These are phyloP conservation scores for Digitonthophagus gazella DNA, from an alignment of 2,888 invertebrate genomes.

Conservation along the genomic window DNA sequence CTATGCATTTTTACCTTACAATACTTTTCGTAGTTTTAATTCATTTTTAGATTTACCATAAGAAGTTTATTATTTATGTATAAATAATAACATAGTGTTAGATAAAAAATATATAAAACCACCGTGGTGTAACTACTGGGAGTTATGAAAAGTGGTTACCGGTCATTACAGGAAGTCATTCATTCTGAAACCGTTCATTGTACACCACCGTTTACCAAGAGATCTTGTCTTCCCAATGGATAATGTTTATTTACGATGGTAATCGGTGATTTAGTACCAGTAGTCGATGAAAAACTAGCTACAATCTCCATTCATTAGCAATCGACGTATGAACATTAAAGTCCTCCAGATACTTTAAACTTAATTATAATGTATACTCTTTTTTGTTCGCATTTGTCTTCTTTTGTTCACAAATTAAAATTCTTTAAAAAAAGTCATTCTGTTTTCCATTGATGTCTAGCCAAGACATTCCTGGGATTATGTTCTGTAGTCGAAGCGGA, in stretches of 20 bases:
- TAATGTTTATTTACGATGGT: background rate
- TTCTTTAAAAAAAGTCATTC: too few relatives aligned
- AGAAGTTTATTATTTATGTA: too few relatives aligned
- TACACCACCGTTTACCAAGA: background rate
- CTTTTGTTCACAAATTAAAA: too few relatives aligned
- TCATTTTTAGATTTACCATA: too few relatives aligned
- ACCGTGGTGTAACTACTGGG: too few relatives aligned
- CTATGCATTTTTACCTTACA: background rate
- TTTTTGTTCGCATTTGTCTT: too few relatives aligned
- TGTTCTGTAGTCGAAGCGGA: conserved; percentile 14
- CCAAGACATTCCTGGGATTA: background rate
- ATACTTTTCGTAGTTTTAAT: background rate
- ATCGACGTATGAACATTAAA: too few relatives aligned
- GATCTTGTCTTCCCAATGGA: background rate
- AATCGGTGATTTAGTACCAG: background rate
- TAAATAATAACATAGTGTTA: too few relatives aligned
- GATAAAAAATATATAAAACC: too few relatives aligned
- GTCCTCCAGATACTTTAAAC: too few relatives aligned
- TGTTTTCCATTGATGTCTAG: too few relatives aligned
- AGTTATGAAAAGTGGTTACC: background rate
- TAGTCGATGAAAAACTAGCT: background rate
- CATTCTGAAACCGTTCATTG: background rate
- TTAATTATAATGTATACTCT: too few relatives aligned
- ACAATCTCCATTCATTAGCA: background rate
- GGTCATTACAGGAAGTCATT: background rate